Conservation (phyloP, 2,113 vertebrate species). For the Talpa occidentalis region DNA sequence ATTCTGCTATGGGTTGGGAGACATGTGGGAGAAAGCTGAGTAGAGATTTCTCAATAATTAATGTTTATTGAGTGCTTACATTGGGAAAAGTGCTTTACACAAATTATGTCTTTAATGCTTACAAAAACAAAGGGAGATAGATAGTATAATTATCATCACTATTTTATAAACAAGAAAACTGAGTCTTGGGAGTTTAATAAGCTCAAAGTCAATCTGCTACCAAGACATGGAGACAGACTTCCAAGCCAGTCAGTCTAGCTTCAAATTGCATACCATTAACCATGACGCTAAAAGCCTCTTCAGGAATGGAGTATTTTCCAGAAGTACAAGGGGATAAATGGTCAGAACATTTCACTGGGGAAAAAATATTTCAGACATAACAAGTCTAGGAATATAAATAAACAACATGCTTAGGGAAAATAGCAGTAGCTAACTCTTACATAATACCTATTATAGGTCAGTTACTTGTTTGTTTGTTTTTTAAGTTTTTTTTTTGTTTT, state of each 20-base stretch:
- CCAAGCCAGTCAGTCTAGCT: not conserved
- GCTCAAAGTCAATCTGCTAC: not conserved
- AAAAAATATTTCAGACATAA: not conserved
- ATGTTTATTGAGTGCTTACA: conserved; percentile 1
- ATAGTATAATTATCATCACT: conserved; percentile 9
- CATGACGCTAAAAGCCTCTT: not conserved
- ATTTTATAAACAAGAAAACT: conserved; percentile 21
- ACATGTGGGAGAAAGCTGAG: not conserved
- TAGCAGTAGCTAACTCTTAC: not conserved
- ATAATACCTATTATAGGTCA: not conserved
- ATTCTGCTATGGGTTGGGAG: not conserved
- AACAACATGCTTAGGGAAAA: not conserved
- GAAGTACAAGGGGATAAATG: not conserved
- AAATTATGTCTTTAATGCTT: conserved; percentile 33
- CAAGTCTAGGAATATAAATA: not conserved
- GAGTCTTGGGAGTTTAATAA: not conserved
- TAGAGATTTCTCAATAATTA: conserved; percentile 19
- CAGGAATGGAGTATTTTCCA: not conserved
- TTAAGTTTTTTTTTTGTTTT: not conserved
- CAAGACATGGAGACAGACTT: conserved; percentile 8
- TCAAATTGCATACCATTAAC: not conserved
- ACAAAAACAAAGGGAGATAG: not conserved
- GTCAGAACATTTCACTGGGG: not conserved
- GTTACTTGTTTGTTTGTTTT: not conserved
- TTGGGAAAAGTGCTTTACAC: not conserved